Percentiles rank a stretch among this genome's conserved stretches.
Conservation (phyloP, 2,888 invertebrate genomes). For the Theodoxus fluviatilis region DNA sequence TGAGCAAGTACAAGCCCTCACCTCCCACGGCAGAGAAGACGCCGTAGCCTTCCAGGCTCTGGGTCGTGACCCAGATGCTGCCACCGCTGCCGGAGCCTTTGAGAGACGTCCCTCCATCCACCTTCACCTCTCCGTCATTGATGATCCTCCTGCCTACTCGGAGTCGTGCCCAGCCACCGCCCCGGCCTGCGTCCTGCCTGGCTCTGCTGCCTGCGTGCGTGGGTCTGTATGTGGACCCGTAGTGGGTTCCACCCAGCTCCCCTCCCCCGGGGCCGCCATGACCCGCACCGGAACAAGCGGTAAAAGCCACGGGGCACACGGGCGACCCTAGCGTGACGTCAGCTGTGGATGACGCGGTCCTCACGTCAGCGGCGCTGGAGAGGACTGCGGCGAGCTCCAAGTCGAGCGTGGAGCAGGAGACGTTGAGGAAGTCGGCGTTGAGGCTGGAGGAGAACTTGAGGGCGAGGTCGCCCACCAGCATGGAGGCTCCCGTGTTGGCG, state of each 20-base stretch:
- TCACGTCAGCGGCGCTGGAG: slow-evolving; percentile 38
- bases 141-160: slow-evolving; percentile 40
- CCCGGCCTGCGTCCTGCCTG: slow-evolving; percentile 39
- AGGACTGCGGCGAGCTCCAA: slow-evolving; percentile 44
- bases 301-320: slow-evolving; percentile 25
- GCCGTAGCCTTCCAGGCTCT: slow-evolving; percentile 46
- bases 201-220: slow-evolving; percentile 40
- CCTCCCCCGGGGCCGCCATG: slow-evolving; percentile 45
- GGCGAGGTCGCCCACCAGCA: slow-evolving; percentile 39
- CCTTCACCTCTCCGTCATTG: slow-evolving; percentile 47
- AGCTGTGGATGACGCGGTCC: slow-evolving; percentile 37
- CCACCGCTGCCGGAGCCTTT: slow-evolving; percentile 54
- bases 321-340: slow-evolving; percentile 36
- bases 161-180: slow-evolving; percentile 45
- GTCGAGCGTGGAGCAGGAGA: slow-evolving; percentile 39
- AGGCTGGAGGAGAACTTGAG: slow-evolving; percentile 43
- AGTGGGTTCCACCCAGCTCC: slow-evolving; percentile 32
- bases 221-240: slow-evolving; percentile 49
- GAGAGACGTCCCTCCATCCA: slow-evolving; percentile 38
- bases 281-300: slow-evolving; percentile 41
- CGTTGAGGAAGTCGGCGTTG: slow-evolving; percentile 44
- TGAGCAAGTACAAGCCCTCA: too few species aligned
- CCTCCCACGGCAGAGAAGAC: slow-evolving; percentile 42
- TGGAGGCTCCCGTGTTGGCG: slow-evolving; percentile 43
- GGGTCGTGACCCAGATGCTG: slow-evolving; percentile 42